phyloP scores from a whole-genome alignment of 1,140 invertebrate species.

The Calliopsis andreniformis region DNA sequence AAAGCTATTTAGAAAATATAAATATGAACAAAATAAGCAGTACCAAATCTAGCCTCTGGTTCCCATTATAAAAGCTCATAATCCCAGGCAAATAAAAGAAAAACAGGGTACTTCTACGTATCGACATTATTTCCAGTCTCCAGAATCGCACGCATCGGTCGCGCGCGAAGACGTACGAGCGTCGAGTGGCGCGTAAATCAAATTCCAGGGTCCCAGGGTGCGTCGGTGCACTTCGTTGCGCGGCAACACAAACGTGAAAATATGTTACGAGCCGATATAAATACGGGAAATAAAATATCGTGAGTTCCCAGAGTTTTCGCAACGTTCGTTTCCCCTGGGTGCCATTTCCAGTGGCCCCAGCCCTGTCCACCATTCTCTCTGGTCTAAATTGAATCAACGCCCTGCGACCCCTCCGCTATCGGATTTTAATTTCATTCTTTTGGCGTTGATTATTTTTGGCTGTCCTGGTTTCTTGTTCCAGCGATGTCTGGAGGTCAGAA shows the following conservation, averaged over 20 bases:
- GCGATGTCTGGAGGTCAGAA: too few relatives aligned
- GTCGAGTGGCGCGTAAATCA: slow-evolving; percentile 80
- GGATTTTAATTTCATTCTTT: slow-evolving; percentile 59
- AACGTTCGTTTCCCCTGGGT: slow-evolving; percentile 61
- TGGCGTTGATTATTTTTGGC: too few relatives aligned
- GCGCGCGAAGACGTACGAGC: slow-evolving; percentile 74
- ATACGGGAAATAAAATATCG: slow-evolving; percentile 75
- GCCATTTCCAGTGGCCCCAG: slow-evolving; percentile 71
- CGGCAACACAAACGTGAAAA: slow-evolving; percentile 34
- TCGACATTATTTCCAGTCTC: neutral
- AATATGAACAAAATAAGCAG: too few relatives aligned
- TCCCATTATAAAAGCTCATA: too few relatives aligned
- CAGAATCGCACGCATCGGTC: neutral
- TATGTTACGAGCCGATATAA: slow-evolving; percentile 56
- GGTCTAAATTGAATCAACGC: slow-evolving; percentile 63
- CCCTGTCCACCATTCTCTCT: slow-evolving; percentile 56
- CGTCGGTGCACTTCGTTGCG: slow-evolving; percentile 60
- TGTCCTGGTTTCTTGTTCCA: too few relatives aligned
- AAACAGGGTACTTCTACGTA: neutral
- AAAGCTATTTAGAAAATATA: too few relatives aligned
- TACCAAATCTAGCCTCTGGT: too few relatives aligned
- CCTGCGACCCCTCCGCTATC: slow-evolving; percentile 45
- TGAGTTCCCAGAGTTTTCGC: slow-evolving; percentile 63
- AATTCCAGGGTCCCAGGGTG: slow-evolving; percentile 78
- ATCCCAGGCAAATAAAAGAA: too few relatives aligned